Base-by-base conservation (phyloP, 2,888 invertebrate species). In the Hirtodrosophila trivittata region DNA sequence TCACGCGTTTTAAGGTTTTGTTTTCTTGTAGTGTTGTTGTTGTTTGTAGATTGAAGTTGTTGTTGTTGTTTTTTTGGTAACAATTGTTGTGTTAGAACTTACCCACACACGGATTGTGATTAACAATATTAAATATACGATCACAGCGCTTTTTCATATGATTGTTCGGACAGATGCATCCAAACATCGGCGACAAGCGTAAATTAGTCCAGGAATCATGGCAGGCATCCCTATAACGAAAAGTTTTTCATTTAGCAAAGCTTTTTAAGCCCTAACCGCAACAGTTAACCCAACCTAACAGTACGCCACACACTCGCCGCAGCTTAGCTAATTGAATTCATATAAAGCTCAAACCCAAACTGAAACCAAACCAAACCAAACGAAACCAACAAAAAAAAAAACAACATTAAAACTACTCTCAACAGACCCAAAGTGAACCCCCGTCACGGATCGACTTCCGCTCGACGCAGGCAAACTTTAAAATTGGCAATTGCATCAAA, bases 71-170 rank as follows among this genome's bases (percentile, higher is more conserved):
- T 45, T 70, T 56, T 66, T 32, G 26, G 32, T 56, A 55, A 33
- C 39, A 51, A 45, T 50, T 43, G 39, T 50, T 58, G 59, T 14
- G 45, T 63, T 50, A 55, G 56, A 66, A 90, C 97, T 96, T 93
- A 97, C 97, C 97, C 91, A 97, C 95, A 92, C 97, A 97, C 57
- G 97, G 97, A 92, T 97, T 97, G 92, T 96, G 96, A 93, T 97
- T 97, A 88, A 97, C 96, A 90, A 95, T 94, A 75, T 94, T 94
- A 92, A 96, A 97, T 91, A 97, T 96, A 86, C 95, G 93, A 91
- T 97, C 96, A 91, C 97, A 97, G 78, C 95, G 93, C 87, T 94
- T 94, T 93, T 96, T 95, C 94, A 95, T 95, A 91, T 96, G 95
- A 83, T 95, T 96, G 91, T 95, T 96, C 75, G 97, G 97, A 89